phyloP scores from a whole-genome alignment of 2,797 vertebrate species.

The Galaxias olidus region DNA sequence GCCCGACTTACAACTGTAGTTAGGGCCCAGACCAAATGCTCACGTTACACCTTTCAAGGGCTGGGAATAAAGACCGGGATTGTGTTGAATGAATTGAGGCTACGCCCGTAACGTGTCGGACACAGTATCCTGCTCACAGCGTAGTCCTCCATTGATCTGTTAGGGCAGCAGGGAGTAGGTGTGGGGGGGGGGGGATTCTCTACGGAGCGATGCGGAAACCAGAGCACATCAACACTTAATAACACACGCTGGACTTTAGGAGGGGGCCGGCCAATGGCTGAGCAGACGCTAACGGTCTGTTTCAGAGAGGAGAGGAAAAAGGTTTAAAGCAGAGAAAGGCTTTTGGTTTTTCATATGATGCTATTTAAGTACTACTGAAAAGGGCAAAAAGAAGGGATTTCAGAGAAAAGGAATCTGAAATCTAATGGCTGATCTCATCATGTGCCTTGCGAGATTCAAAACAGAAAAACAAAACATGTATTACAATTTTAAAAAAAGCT shows the following conservation, averaged over 20 bases:
- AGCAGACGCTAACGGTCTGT: not conserved
- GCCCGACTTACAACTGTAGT: slow-evolving; percentile 54
- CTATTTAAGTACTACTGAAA: no score
- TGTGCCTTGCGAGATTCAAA: no score
- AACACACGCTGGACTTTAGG: slow-evolving; percentile 38
- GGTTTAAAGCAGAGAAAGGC: no score
- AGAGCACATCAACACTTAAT: slow-evolving; percentile 72
- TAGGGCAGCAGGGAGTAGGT: slow-evolving; percentile 39
- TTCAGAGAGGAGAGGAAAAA: not conserved
- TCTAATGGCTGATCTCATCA: no score
- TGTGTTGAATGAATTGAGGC: slow-evolving; percentile 76
- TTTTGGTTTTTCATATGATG: no score
- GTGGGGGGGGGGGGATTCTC: slow-evolving; percentile 48
- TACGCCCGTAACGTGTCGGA: slow-evolving; percentile 73
- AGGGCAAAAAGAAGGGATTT: no score
- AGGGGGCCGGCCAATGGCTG: slow-evolving; percentile 19
- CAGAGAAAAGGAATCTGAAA: no score
- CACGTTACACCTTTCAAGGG: slow-evolving; percentile 59
- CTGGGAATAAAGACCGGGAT: slow-evolving; percentile 63
- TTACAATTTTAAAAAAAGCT: no score
- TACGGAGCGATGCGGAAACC: slow-evolving; percentile 59
- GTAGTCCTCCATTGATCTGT: slow-evolving; percentile 74
- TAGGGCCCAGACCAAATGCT: slow-evolving; percentile 46
- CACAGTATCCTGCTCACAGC: slow-evolving; percentile 52
- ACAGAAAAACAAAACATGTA: no score